Evolutionary conservation across 2,888 invertebrate genomes (phyloP).

Genomic region (Aquatica leii): DNA sequence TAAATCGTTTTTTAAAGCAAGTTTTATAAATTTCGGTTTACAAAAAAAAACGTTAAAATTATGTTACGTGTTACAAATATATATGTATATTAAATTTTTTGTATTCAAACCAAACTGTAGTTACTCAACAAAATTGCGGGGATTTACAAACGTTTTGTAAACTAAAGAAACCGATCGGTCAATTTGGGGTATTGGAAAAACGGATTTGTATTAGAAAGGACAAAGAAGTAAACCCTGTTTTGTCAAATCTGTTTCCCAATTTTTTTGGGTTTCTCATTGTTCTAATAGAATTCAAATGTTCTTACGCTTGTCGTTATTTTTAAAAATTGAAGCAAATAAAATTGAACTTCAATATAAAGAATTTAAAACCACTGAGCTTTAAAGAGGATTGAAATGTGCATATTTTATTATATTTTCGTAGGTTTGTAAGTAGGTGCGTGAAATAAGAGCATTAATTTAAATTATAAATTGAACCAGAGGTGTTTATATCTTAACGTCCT

Average conservation of each 20-base stretch:
- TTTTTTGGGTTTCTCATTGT: background rate
- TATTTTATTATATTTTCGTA: conserved; percentile 20
- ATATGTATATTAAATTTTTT: too few species aligned
- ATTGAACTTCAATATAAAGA: background rate
- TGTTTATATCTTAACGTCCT: background rate
- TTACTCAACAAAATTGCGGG: too few species aligned
- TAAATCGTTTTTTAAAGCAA: too few species aligned
- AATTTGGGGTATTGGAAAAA: conserved; percentile 7
- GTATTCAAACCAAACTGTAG: too few species aligned
- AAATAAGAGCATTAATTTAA: background rate
- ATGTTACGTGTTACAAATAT: too few species aligned
- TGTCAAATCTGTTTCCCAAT: background rate
- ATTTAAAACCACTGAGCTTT: conserved; percentile 7
- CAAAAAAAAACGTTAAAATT: too few species aligned
- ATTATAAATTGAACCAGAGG: background rate
- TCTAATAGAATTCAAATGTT: background rate
- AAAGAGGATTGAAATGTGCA: conserved; percentile 23
- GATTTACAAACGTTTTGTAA: conserved; percentile 2
- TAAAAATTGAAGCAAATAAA: background rate
- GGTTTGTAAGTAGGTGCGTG: background rate
- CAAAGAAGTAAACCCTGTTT: background rate
- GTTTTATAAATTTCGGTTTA: too few species aligned
- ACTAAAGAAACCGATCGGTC: background rate
- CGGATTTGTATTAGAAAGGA: background rate
- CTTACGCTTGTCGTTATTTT: background rate